Evolutionary conservation across 1,140 invertebrate species (phyloP), one percentile per base, ranked within the genome.

Genomic region (Papilio glaucus): DNA sequence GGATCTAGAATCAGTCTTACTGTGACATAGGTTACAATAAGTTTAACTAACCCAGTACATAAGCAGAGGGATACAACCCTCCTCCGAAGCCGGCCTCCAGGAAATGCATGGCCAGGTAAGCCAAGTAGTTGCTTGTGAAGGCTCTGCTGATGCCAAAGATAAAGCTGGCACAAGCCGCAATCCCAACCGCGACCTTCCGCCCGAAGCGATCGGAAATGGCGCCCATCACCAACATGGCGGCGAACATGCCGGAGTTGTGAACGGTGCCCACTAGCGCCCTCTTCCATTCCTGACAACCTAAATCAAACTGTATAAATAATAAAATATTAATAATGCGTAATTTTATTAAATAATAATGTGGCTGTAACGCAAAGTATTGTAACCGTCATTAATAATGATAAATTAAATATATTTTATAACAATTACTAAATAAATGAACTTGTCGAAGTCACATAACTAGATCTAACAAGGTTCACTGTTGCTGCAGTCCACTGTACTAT

Each of bases 241-340:
- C 86, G 74, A 97, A 96, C 88, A 96, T 96, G 15, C 96, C 96
- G 24, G 95, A 85, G 79, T 95, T 96, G 83, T 96, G 96, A 13
- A 96, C 93, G 0, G 96, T 96, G 12, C 96, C 96, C 1, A 96
- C 95, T 18, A 96, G 81, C 0, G 95, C 94, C 45, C 96, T 85
- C 84, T 95, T 96, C 96, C 96, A 96, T 84, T 95, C 93, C 85
- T 96, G 82, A 77, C 90, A 93, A 74, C 87, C 92, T 65, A 94
- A 80, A 75, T 90, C 77, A 76, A 93, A 91, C 89, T 83, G 84
- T 67, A 86, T 86, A 39, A 49, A 15, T 15, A 71, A 41, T 75
- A 5, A 1, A 60, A 39, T 41, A 10, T 21, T 37, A 41, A 53
- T n/a, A n/a, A n/a, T n/a, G n/a, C n/a, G n/a, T n/a, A n/a, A n/a